Percentiles rank a stretch among this genome's conserved stretches.
These are phyloP conservation scores for Crotalus horridus DNA, from an alignment of 2,113 vertebrate species.

Conservation along the genomic window DNA sequence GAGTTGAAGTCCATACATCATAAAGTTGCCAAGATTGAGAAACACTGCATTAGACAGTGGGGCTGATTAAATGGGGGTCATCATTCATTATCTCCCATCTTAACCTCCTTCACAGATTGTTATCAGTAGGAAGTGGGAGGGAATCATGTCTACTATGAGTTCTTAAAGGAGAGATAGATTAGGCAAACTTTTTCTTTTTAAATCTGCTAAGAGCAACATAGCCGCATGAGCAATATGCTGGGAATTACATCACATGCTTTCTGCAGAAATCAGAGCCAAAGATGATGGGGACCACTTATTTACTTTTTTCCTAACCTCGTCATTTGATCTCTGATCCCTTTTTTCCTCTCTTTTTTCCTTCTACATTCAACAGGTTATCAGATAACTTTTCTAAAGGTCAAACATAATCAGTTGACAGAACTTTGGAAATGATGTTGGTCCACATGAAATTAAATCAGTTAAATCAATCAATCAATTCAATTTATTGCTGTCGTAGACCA, in stretches of 20 bases:
- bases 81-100: not conserved
- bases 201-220: not conserved
- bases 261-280: not conserved
- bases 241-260: not conserved
- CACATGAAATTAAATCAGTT: not conserved
- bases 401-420: not conserved
- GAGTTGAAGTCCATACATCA: not conserved
- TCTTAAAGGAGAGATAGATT: not conserved
- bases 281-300: not conserved
- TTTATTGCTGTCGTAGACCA: not conserved
- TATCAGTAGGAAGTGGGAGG: not conserved
- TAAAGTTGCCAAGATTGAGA: too few relatives aligned
- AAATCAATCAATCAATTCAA: not conserved
- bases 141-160: not conserved
- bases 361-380: not conserved
- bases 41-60: not conserved
- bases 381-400: not conserved
- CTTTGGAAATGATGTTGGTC: not conserved
- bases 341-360: not conserved
- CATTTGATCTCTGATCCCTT: not conserved
- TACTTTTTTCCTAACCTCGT: not conserved
- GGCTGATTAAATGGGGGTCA: not conserved
- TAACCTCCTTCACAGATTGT: not conserved
- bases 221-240: not conserved
- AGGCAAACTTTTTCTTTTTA: not conserved